These are phyloP conservation scores for Ametastegia equiseti DNA, from an alignment of 2,888 invertebrate genomes.

Conservation along the genomic window DNA sequence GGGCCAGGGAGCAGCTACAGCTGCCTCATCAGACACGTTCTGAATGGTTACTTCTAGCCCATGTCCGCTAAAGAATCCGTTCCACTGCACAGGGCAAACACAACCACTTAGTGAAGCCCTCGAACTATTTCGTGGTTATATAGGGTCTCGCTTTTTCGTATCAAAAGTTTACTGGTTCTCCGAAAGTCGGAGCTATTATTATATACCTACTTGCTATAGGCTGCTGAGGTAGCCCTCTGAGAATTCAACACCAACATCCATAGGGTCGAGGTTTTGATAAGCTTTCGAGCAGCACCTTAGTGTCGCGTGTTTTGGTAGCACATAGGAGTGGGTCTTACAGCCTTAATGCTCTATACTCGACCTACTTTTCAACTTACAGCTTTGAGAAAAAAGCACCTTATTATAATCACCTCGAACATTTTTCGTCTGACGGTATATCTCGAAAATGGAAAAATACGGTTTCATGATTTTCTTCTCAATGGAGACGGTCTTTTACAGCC, in stretches of 20 bases:
- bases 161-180: slow-evolving; percentile 24
- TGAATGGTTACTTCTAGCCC: slow-evolving; percentile 39
- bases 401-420: too few species aligned
- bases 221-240: not conserved
- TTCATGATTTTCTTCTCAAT: too few species aligned
- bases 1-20: slow-evolving; percentile 42
- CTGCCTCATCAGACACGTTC: slow-evolving; percentile 41
- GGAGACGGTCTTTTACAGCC: too few species aligned
- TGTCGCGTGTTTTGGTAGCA: not conserved
- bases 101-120: slow-evolving; percentile 33
- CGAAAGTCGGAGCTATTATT: not conserved
- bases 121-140: slow-evolving; percentile 9
- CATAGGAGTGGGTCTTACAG: not conserved
- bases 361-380: not conserved
- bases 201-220: not conserved
- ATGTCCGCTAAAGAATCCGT: slow-evolving; percentile 29
- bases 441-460: too few species aligned
- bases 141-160: slow-evolving; percentile 16
- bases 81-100: slow-evolving; percentile 29
- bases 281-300: not conserved
- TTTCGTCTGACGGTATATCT: too few species aligned
- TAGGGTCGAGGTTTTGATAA: not conserved
- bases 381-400: too few species aligned
- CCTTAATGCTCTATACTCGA: not conserved
- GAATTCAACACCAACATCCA: not conserved